A percentile compares a stretch with the other conserved stretches of the same genome.
Conservation (phyloP, 2,113 vertebrate species). For the Nipponia nippon region DNA sequence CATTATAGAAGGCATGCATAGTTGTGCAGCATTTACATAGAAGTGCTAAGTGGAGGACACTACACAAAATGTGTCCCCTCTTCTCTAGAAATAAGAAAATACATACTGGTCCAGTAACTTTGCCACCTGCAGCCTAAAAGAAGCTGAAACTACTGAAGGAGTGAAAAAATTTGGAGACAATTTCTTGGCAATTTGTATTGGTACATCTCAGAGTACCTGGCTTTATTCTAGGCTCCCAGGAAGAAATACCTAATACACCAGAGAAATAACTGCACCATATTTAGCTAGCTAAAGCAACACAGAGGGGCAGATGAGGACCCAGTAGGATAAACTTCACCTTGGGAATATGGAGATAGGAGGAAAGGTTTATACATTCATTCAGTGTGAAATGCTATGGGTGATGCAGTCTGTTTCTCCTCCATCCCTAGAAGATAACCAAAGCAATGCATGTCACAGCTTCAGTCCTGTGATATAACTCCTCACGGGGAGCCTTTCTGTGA, state of each 20-base stretch:
- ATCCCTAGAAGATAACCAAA: not conserved
- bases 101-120: not conserved
- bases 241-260: not conserved
- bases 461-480: not conserved
- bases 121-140: not conserved
- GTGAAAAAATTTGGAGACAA: not conserved
- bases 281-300: not conserved
- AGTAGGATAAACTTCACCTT: not conserved
- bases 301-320: not conserved
- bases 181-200: not conserved
- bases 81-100: not conserved
- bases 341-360: not conserved
- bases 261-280: not conserved
- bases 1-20: not conserved
- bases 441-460: not conserved
- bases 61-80: not conserved
- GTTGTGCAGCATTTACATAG: not conserved
- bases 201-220: not conserved
- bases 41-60: not conserved
- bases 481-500: not conserved
- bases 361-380: not conserved
- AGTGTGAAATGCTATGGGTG: not conserved
- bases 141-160: not conserved
- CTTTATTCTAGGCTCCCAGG: not conserved
- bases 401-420: not conserved